Conservation (phyloP, 92 coral and sea anemone genomes). For the Zoanthus solanderi region DNA sequence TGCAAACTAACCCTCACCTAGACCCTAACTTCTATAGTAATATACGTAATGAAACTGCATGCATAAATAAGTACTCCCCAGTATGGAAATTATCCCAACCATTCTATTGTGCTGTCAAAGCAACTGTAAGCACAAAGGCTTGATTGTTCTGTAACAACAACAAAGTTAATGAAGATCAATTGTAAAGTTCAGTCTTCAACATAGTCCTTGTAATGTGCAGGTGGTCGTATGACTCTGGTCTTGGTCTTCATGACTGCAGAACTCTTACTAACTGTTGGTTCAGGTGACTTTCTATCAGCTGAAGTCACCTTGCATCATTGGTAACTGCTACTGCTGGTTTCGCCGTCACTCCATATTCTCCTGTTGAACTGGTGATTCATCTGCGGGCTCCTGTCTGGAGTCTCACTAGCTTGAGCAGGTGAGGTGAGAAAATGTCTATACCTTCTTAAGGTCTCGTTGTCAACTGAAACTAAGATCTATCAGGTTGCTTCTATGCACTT, state of each 20-base stretch:
- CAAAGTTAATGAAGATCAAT: not conserved
- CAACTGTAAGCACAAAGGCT: constrained; percentile 15
- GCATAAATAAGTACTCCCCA: too few species aligned
- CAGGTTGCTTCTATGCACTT: not conserved
- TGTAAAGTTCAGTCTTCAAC: too few species aligned
- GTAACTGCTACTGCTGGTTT: not conserved
- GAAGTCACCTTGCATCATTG: not conserved
- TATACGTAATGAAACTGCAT: too few species aligned
- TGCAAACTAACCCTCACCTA: too few species aligned
- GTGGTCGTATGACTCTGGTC: not conserved
- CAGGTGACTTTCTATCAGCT: not conserved
- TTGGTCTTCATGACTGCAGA: not conserved
- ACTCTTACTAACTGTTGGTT: not conserved
- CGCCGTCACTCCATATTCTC: not conserved
- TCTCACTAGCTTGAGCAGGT: not conserved
- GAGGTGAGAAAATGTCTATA: not conserved
- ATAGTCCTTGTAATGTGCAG: too few species aligned
- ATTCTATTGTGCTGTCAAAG: not conserved
- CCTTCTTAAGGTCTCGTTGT: not conserved
- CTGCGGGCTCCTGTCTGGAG: not conserved
- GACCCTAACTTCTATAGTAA: too few species aligned
- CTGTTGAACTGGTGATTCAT: not conserved
- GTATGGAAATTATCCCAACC: not conserved
- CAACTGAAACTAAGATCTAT: not conserved
- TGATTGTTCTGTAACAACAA: constrained; percentile 4